Percentiles rank a stretch among this genome's conserved stretches.
phyloP scores from a whole-genome alignment of 2,888 invertebrate species.

The Drosophila infuscata region DNA sequence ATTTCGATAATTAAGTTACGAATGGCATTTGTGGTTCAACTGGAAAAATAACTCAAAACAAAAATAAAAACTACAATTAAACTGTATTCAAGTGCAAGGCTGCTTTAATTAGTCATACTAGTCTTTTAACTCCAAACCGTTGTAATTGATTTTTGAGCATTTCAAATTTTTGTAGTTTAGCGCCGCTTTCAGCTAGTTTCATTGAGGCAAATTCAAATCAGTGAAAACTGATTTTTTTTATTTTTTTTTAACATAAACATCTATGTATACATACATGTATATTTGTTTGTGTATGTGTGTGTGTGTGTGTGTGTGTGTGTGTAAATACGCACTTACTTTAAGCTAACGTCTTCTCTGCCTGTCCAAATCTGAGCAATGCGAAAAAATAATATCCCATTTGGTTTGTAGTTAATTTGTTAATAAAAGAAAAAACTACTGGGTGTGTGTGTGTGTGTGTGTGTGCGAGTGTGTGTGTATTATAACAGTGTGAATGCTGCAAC shows the following conservation, averaged over 20 bases:
- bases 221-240: conserved; percentile 4
- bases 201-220: not conserved
- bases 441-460: conserved; percentile 27
- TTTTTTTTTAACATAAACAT: not conserved
- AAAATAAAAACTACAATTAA: not conserved
- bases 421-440: conserved; percentile 23
- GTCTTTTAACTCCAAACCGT: not conserved
- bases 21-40: too few relatives aligned
- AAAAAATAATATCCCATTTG: not conserved
- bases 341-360: conserved; percentile 11
- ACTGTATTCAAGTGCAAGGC: not conserved
- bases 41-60: not conserved
- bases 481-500: conserved; percentile 76
- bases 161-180: not conserved
- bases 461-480: conserved; percentile 73
- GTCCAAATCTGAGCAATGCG: conserved; percentile 10
- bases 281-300: conserved; percentile 6
- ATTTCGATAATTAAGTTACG: not conserved
- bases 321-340: conserved; percentile 23
- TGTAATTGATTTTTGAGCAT: not conserved
- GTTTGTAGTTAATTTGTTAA: conserved; percentile 27
- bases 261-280: conserved; percentile 9
- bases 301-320: conserved; percentile 18
- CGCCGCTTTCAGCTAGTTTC: conserved; percentile 22
- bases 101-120: not conserved